Conservation (phyloP, 2,797 vertebrate genomes). For the Myiotriccus ornatus region DNA sequence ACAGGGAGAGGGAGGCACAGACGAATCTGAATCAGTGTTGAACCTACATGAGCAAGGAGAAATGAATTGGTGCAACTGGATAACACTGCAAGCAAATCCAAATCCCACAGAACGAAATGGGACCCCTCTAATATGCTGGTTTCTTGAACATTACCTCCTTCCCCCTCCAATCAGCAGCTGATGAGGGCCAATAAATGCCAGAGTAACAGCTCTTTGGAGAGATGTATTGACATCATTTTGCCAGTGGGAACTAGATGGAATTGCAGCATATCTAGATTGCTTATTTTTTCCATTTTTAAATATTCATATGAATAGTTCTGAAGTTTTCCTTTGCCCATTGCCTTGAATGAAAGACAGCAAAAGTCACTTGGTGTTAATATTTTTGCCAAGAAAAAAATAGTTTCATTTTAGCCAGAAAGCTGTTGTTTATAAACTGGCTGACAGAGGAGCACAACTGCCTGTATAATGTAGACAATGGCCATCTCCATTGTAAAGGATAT, state of each 20-base stretch:
- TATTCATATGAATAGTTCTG: constrained; percentile 41
- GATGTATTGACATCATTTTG: constrained; percentile 37
- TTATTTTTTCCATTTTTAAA: constrained; percentile 49
- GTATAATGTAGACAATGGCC: background rate
- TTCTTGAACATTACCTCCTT: constrained; percentile 2
- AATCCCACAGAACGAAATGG: background rate
- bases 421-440: background rate
- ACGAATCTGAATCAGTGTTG: background rate
- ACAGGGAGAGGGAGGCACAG: background rate
- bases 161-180: constrained; percentile 20
- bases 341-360: background rate
- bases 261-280: constrained; percentile 37
- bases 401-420: background rate
- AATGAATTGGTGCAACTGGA: background rate
- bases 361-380: background rate
- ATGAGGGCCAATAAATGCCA: constrained; percentile 30
- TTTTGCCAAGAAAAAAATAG: background rate
- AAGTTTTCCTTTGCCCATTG: constrained; percentile 8
- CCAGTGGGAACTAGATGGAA: constrained; percentile 32
- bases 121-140: background rate
- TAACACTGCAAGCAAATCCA: background rate
- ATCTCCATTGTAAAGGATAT: background rate
- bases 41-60: background rate
- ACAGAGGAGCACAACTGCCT: background rate
- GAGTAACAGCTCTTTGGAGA: constrained; percentile 22